Evolutionary conservation across 2,888 invertebrate genomes (phyloP).

Genomic region (Thymelicus sylvestris): DNA sequence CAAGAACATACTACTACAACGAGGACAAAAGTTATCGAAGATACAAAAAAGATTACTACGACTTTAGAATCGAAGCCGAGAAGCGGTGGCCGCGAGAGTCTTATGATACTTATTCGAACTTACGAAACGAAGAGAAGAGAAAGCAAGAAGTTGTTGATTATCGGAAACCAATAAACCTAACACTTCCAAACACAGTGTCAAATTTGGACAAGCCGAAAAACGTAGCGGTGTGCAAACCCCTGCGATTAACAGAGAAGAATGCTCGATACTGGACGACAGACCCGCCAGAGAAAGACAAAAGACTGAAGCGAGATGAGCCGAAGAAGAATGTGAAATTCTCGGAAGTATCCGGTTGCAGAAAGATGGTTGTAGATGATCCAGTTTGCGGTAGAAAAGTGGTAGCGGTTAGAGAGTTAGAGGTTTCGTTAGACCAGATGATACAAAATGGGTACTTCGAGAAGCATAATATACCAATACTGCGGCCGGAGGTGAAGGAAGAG

Average conservation of each 20-base stretch:
- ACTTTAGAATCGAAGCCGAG: constrained; percentile 74
- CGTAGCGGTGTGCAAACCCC: constrained; percentile 76
- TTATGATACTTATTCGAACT: constrained; percentile 60
- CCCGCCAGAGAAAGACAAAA: constrained; percentile 59
- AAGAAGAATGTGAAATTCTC: constrained; percentile 82
- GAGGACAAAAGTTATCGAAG: constrained; percentile 61
- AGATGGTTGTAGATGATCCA: constrained; percentile 78
- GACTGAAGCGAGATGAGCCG: constrained; percentile 68
- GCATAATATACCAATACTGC: constrained; percentile 74
- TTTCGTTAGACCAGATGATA: constrained; percentile 80
- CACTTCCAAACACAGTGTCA: constrained; percentile 11
- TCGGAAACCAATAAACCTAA: constrained; percentile 42
- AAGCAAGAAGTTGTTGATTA: constrained; percentile 42
- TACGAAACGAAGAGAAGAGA: constrained; percentile 44
- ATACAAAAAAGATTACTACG: constrained; percentile 75
- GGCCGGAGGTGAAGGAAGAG: constrained; percentile 62
- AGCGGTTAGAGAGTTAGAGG: constrained; percentile 78
- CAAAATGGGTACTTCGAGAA: constrained; percentile 81
- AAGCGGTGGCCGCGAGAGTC: constrained; percentile 56
- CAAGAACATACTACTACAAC: constrained; percentile 72
- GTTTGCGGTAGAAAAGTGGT: constrained; percentile 74
- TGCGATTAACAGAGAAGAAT: constrained; percentile 69
- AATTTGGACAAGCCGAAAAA: constrained; percentile 58
- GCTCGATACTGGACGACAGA: constrained; percentile 78
- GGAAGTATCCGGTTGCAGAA: constrained; percentile 79